These are phyloP conservation scores for Ornithoptera priamus DNA, from an alignment of 2,888 invertebrate genomes.

Conservation along the genomic window DNA sequence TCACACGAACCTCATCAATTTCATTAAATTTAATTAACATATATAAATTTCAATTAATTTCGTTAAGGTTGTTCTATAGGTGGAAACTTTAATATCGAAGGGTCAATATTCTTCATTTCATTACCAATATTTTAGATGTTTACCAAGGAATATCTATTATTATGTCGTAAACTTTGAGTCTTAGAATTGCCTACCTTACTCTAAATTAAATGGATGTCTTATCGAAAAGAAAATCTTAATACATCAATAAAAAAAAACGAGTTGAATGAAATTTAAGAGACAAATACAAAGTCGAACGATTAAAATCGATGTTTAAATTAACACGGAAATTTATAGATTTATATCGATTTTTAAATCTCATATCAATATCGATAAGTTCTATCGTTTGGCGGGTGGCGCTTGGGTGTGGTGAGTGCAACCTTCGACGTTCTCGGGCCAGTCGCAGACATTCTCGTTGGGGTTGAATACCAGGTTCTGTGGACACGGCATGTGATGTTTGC, in stretches of 20 bases:
- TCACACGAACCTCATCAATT: conserved; percentile 66
- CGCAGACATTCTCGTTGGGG: conserved; percentile 95
- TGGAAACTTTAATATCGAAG: conserved; percentile 30
- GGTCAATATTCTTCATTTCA: not conserved
- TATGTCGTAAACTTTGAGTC: no score
- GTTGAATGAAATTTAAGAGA: conserved; percentile 2
- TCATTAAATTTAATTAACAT: conserved; percentile 25
- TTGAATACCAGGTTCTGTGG: conserved; percentile 96
- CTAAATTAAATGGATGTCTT: conserved; percentile 2
- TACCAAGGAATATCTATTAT: no score
- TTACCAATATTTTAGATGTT: conserved; percentile 32
- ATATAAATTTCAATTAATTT: conserved; percentile 25
- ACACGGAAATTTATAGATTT: conserved; percentile 15
- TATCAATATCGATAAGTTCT: conserved; percentile 37
- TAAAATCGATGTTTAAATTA: conserved; percentile 14
- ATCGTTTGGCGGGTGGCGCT: conserved; percentile 72
- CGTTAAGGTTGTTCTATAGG: conserved; percentile 31
- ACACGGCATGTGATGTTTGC: conserved; percentile 97
- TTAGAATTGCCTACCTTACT: conserved; percentile 7
- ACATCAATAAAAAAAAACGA: conserved; percentile 4
- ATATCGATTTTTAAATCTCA: conserved; percentile 25
- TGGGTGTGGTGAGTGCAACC: conserved; percentile 83
- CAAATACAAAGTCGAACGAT: conserved; percentile 1
- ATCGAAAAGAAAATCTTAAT: conserved; percentile 3
- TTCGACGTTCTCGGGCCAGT: conserved; percentile 97